phyloP scores from a whole-genome alignment of 2,113 vertebrate genomes.

The Festucalex cinctus region DNA sequence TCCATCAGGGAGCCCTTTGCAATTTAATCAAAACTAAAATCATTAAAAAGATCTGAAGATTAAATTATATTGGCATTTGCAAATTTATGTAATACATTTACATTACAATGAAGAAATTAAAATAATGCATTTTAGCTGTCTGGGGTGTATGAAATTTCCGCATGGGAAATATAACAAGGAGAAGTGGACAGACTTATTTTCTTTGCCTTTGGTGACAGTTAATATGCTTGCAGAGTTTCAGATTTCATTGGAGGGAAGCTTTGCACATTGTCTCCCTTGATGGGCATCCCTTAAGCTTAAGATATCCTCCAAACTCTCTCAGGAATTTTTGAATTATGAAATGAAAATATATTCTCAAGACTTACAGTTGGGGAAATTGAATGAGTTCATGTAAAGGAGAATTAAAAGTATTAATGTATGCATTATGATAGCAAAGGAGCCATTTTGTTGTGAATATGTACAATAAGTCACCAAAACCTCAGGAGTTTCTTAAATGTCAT shows the following conservation, averaged over 20 bases:
- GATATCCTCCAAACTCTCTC: slow-evolving; percentile 26
- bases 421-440: slow-evolving; percentile 37
- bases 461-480: slow-evolving; percentile 3
- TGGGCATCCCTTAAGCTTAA: slow-evolving; percentile 49
- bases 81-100: slow-evolving; percentile 85
- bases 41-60: slow-evolving; percentile 84
- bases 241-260: slow-evolving; percentile 61
- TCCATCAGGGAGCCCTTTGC: slow-evolving; percentile 77
- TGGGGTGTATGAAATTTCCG: slow-evolving; percentile 75
- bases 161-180: slow-evolving; percentile 78
- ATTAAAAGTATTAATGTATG: slow-evolving; percentile 34
- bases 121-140: slow-evolving; percentile 80
- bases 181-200: slow-evolving; percentile 75
- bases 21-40: slow-evolving; percentile 84
- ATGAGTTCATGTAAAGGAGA: slow-evolving; percentile 27
- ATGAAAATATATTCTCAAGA: slow-evolving; percentile 55
- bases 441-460: slow-evolving; percentile 40
- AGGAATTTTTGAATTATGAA: slow-evolving; percentile 55
- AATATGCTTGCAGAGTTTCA: slow-evolving; percentile 65
- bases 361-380: slow-evolving; percentile 44
- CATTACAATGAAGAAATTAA: slow-evolving; percentile 85
- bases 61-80: slow-evolving; percentile 85
- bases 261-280: slow-evolving; percentile 48
- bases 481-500: slow-evolving; percentile 15
- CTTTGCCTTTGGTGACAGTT: slow-evolving; percentile 71